Conservation (phyloP, 2,113 vertebrate species). For the Hipposideros armiger region DNA sequence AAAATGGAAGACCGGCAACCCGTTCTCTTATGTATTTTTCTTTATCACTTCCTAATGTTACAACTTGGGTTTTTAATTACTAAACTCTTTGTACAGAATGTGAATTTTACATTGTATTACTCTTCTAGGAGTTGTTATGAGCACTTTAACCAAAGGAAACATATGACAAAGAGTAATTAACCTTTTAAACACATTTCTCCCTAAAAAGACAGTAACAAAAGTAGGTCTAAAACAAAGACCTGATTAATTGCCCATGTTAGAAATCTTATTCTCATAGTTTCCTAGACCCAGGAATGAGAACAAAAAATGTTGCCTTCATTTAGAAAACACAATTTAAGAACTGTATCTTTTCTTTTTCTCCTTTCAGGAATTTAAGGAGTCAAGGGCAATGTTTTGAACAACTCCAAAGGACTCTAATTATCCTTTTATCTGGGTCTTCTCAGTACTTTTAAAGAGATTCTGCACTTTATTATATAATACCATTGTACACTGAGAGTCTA, state of each 20-base stretch:
- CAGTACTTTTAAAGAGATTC: background rate
- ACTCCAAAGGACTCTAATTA: background rate
- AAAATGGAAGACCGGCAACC: background rate
- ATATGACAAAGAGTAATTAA: slow-evolving; percentile 31
- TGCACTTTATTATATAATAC: background rate
- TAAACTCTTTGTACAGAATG: slow-evolving; percentile 7
- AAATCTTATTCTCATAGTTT: background rate
- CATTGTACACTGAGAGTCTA: background rate
- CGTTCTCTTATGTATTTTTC: background rate
- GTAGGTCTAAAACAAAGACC: background rate
- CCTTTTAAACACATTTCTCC: slow-evolving; percentile 14
- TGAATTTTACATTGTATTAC: slow-evolving; percentile 42
- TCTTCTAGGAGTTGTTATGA: slow-evolving; percentile 5
- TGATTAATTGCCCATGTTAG: background rate
- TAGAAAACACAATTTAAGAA: background rate
- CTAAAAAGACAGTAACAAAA: background rate
- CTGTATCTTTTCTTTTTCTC: background rate
- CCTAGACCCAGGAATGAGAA: background rate
- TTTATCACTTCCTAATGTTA: background rate
- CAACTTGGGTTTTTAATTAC: background rate
- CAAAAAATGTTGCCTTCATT: background rate
- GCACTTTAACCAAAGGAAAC: slow-evolving; percentile 26
- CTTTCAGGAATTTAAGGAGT: background rate
- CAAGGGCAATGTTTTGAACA: background rate
- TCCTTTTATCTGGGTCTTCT: background rate